phyloP scores from a whole-genome alignment of 2,888 invertebrate genomes.

The Tyria jacobaeae region DNA sequence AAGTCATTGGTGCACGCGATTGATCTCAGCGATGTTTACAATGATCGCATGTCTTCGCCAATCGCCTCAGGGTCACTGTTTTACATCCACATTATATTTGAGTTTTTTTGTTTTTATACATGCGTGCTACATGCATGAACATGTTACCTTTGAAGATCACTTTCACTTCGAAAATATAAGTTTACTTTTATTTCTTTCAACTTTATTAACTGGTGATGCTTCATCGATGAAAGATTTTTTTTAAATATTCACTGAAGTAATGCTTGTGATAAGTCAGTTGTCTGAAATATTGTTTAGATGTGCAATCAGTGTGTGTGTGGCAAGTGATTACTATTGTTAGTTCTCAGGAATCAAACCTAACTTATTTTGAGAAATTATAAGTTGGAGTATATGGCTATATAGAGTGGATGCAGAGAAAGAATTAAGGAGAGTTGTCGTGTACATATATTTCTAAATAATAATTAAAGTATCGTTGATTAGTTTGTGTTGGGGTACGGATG shows the following conservation, averaged over 20 bases:
- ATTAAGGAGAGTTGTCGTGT: too few species aligned
- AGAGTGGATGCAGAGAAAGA: too few species aligned
- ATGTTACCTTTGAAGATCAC: constrained; percentile 13
- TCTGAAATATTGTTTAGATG: too few species aligned
- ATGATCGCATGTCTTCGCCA: constrained; percentile 38
- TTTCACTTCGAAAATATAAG: constrained; percentile 13
- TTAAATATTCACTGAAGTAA: too few species aligned
- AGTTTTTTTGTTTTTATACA: constrained; percentile 29
- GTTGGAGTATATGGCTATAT: too few species aligned
- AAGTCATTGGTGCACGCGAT: constrained; percentile 42
- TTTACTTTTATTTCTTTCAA: not conserved
- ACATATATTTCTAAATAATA: constrained; percentile 30
- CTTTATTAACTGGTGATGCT: not conserved
- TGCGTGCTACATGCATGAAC: constrained; percentile 12
- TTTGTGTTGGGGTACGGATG: constrained; percentile 32
- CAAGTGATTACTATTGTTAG: too few species aligned
- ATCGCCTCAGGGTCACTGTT: constrained; percentile 42
- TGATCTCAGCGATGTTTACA: constrained; percentile 34
- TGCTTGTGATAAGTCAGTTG: too few species aligned
- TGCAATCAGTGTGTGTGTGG: too few species aligned
- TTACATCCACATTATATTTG: constrained; percentile 46
- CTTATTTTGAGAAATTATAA: too few species aligned
- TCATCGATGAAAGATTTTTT: too few species aligned
- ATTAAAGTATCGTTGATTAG: constrained; percentile 34
- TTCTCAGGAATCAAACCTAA: too few species aligned